These are phyloP conservation scores for Halcyon malimbica DNA, from an alignment of 2,113 vertebrate genomes.

Conservation along the genomic window DNA sequence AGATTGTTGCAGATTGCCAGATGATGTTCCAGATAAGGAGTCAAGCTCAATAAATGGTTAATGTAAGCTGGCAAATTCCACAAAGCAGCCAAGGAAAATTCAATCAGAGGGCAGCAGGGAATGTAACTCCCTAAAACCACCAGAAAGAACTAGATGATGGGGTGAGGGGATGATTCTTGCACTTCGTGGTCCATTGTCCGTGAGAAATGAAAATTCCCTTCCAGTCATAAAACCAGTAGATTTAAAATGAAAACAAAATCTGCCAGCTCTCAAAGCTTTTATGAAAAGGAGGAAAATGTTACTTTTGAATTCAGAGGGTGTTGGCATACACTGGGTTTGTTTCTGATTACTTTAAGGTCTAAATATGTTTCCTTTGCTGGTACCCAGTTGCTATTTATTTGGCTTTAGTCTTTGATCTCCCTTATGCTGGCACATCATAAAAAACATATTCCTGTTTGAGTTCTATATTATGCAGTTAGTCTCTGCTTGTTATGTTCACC, in stretches of 20 bases:
- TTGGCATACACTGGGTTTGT: slow-evolving; percentile 76
- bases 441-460: slow-evolving; percentile 82
- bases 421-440: slow-evolving; percentile 85
- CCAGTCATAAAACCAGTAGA: background rate
- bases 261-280: slow-evolving; percentile 61
- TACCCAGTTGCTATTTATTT: slow-evolving; percentile 86
- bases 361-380: slow-evolving; percentile 79
- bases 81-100: slow-evolving; percentile 68
- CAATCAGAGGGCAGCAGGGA: slow-evolving; percentile 26
- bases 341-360: slow-evolving; percentile 82
- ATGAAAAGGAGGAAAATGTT: slow-evolving; percentile 70
- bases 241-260: slow-evolving; percentile 51
- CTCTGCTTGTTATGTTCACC: slow-evolving; percentile 74
- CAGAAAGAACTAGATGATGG: background rate
- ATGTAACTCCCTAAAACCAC: slow-evolving; percentile 7
- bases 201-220: slow-evolving; percentile 20
- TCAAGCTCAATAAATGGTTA: slow-evolving; percentile 62
- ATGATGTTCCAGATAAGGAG: slow-evolving; percentile 74
- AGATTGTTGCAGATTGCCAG: slow-evolving; percentile 71
- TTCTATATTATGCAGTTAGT: slow-evolving; percentile 80
- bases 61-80: slow-evolving; percentile 73
- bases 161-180: background rate
- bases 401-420: slow-evolving; percentile 82
- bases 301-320: slow-evolving; percentile 62
- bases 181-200: background rate